Evolutionary conservation across 2,113 vertebrate genomes (phyloP).

Genomic region (Pelobates fuscus): DNA sequence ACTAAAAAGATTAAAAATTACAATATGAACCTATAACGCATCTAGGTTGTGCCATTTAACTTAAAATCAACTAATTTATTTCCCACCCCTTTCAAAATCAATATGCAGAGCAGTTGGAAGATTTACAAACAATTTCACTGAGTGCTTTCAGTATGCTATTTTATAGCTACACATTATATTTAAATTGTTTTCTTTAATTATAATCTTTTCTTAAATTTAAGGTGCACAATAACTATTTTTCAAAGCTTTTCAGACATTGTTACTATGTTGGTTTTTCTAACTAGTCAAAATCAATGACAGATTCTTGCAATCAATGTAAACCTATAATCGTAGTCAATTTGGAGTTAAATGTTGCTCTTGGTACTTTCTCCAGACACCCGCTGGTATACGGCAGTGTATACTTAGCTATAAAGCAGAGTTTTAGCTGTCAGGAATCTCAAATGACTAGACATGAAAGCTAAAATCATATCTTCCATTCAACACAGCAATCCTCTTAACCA

Average conservation of each 20-base stretch:
- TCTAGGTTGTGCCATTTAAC: no score
- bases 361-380: slow-evolving; percentile 18
- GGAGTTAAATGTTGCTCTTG: slow-evolving; percentile 53
- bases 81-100: no score
- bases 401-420: slow-evolving; percentile 57
- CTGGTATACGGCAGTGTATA: slow-evolving; percentile 50
- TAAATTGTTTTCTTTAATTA: no score
- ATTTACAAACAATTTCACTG: no score
- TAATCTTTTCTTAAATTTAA: no score
- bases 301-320: slow-evolving; percentile 23
- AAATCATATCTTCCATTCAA: slow-evolving; percentile 17
- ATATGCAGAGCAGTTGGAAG: no score
- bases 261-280: background rate
- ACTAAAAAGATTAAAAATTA: no score
- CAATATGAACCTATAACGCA: no score
- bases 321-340: slow-evolving; percentile 13
- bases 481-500: background rate
- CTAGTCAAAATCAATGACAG: background rate
- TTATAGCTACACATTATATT: no score
- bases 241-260: background rate
- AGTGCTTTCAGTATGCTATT: no score
- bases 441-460: slow-evolving; percentile 55
- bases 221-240: background rate
- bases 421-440: slow-evolving; percentile 49
- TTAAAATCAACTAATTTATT: no score